Base-by-base conservation (phyloP, 2,797 vertebrate genomes). In the Alcedo quadribrachys region DNA sequence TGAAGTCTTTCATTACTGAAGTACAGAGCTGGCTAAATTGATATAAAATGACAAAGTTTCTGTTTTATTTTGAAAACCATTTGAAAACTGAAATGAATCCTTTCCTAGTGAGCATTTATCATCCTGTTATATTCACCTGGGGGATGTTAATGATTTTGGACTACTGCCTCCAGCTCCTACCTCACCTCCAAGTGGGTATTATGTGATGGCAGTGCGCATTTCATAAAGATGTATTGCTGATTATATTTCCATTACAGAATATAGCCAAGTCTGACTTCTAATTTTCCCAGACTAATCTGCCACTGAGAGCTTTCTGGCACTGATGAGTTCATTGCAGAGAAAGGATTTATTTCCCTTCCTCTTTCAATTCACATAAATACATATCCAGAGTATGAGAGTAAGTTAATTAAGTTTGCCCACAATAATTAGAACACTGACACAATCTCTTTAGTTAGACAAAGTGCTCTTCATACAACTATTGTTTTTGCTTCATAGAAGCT, bases 231-330 rank as follows among this genome's bases (percentile, higher is more conserved):
- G 46, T 94, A 96, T 93, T 95, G 91, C 94, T 97, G 96, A 97
- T 97, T 97, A 96, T 95, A 96, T 97, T 97, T 97, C 97, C 96
- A 97, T 98, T 98, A 97, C 94, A 97, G 86, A 91, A 74, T 60
- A 95, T 60, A 96, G 93, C 83, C 93, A 96, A 89, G 84, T 90
- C 96, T 96, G 95, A 96, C 75, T 97, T 89, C 85, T 96, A 95
- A 97, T 97, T 97, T 97, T 95, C 88, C 92, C 53, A 63, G 69
- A 81, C 89, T 96, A 92, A 92, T 94, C 66, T 80, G 81, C 88
- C 84, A 92, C 84, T 80, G 89, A 25, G 40, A 94, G 69, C 70
- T 92, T 94, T 87, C 82, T 63, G 77, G 78, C 37, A 58, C 75
- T 95, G 79, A 81, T 87, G 85, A 92, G 58, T 93, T 95, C 93